Percentiles rank a stretch among this genome's conserved stretches.
Conservation (phyloP, 2,888 invertebrate species). For the Gasteruption jaculator region DNA sequence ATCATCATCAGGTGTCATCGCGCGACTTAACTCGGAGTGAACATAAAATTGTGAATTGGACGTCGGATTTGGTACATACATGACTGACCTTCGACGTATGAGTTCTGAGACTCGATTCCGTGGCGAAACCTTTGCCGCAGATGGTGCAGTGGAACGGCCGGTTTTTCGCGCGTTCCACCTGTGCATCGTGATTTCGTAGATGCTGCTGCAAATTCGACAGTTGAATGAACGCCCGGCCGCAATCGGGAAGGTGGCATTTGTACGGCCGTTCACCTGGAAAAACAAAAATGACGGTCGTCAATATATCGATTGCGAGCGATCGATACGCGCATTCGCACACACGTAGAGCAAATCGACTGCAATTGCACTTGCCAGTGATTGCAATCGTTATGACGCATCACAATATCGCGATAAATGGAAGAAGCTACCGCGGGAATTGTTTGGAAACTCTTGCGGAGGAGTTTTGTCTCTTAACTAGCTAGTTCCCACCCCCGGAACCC, state of each 20-base stretch:
- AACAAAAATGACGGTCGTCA: constrained; percentile 30
- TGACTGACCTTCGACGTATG: constrained; percentile 95
- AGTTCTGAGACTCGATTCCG: constrained; percentile 90
- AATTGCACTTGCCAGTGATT: too few relatives aligned
- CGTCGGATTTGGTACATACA: constrained; percentile 58
- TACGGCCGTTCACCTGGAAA: constrained; percentile 91
- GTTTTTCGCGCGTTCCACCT: constrained; percentile 91
- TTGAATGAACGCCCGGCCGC: constrained; percentile 94
- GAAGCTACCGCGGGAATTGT: too few relatives aligned
- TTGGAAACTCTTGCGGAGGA: too few relatives aligned
- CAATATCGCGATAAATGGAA: too few relatives aligned
- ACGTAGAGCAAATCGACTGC: too few relatives aligned
- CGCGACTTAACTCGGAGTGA: constrained; percentile 24
- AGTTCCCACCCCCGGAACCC: too few relatives aligned
- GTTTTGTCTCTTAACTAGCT: too few relatives aligned
- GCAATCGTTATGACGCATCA: too few relatives aligned
- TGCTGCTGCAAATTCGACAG: constrained; percentile 95
- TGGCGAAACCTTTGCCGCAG: constrained; percentile 94
- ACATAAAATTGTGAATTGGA: constrained; percentile 38
- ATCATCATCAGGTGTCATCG: constrained; percentile 27
- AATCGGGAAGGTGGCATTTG: constrained; percentile 93
- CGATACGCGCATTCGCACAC: too few relatives aligned
- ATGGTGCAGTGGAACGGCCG: constrained; percentile 94
- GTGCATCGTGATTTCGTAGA: constrained; percentile 92
- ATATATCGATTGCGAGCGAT: constrained; percentile 3